A percentile compares a stretch with the other conserved stretches of the same genome.
These are phyloP conservation scores for Vannuccia rotundouncinata DNA, from an alignment of 2,888 invertebrate genomes.

Conservation along the genomic window DNA sequence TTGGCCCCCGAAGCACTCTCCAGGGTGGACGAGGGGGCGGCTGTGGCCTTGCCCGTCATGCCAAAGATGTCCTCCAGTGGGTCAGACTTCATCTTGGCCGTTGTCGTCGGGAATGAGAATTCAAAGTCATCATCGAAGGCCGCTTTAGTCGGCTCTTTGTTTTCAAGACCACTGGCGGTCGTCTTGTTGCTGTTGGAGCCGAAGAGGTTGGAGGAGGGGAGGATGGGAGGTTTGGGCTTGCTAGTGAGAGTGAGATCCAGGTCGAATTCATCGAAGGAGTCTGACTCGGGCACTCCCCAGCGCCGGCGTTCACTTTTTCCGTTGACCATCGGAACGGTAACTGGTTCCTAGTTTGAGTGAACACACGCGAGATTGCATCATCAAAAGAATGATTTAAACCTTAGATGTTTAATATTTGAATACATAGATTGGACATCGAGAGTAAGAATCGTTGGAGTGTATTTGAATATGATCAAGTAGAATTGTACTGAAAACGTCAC, in stretches of 20 bases:
- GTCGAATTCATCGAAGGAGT: conserved; percentile 7
- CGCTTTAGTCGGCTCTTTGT: too few species aligned
- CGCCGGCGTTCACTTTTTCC: background rate
- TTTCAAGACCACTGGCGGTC: background rate
- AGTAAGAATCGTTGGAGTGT: too few species aligned
- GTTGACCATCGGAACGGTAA: background rate
- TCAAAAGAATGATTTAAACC: too few species aligned
- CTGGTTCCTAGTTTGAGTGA: background rate
- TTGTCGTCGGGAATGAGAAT: background rate
- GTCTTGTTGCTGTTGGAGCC: background rate
- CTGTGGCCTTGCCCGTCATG: too few species aligned
- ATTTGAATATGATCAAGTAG: too few species aligned
- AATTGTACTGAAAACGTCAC: too few species aligned
- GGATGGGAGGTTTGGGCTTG: background rate
- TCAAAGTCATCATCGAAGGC: background rate
- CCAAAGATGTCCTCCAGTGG: background rate
- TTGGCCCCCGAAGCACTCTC: background rate
- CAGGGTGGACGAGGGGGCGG: background rate
- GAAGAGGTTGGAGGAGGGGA: background rate
- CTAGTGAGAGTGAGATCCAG: background rate
- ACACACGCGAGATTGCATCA: too few species aligned
- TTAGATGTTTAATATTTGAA: too few species aligned
- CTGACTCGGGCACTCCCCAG: background rate
- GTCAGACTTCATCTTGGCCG: background rate
- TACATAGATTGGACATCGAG: too few species aligned